phyloP scores from a whole-genome alignment of 1,140 invertebrate species.

The Pantala flavescens region DNA sequence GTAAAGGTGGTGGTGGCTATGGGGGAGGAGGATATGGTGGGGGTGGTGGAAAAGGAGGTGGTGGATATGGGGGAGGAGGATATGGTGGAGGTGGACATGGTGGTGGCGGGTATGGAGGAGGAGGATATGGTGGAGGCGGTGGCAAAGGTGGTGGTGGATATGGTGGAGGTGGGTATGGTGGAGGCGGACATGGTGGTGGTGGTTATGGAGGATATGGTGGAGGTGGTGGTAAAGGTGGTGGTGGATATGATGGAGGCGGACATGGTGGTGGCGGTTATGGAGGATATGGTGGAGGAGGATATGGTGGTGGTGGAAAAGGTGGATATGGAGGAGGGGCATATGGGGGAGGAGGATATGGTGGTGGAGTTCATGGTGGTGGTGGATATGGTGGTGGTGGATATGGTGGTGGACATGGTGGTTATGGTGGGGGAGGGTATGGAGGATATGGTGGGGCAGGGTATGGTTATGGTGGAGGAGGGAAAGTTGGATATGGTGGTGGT shows the following conservation, averaged over 20 bases:
- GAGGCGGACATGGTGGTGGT: neutral
- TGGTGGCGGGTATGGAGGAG: neutral
- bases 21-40: neutral
- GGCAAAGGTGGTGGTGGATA: neutral
- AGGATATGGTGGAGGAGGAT: neutral
- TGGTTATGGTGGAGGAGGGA: neutral
- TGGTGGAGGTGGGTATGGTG: neutral
- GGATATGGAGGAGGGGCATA: neutral
- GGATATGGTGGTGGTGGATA: neutral
- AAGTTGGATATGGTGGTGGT: neutral
- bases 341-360: neutral
- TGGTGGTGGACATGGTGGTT: neutral
- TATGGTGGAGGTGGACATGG: neutral
- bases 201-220: neutral
- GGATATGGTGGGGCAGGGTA: neutral
- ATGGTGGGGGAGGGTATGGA: neutral
- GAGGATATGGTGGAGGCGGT: neutral
- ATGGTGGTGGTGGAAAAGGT: neutral
- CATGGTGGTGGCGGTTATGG: neutral
- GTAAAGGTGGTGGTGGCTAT: neutral
- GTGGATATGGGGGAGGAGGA: neutral
- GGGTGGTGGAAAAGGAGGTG: neutral
- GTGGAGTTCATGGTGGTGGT: neutral
- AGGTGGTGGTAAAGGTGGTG: neutral
- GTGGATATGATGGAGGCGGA: neutral